Evolutionary conservation across 2,113 vertebrate genomes (phyloP).

Genomic region (Pagrus major): DNA sequence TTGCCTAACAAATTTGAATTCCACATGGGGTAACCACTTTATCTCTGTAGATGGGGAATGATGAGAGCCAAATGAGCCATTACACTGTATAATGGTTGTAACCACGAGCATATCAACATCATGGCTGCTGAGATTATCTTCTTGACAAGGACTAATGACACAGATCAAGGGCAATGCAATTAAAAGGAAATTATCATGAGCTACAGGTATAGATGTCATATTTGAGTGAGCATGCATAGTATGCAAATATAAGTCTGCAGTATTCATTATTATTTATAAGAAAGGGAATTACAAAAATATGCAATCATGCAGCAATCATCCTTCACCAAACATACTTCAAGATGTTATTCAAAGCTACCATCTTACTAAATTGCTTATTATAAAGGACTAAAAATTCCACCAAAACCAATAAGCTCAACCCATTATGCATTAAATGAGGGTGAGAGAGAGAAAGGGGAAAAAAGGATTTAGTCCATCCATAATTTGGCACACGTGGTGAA

Average conservation of each 20-base stretch:
- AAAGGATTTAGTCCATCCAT: constrained; percentile 6
- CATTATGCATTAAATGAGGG: constrained; percentile 45
- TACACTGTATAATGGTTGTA: constrained; percentile 32
- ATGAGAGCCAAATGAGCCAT: constrained; percentile 52
- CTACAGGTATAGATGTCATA: constrained; percentile 13
- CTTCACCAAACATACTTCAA: not conserved
- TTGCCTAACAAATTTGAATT: constrained; percentile 22
- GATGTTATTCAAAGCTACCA: constrained; percentile 33
- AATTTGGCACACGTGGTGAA: constrained; percentile 27
- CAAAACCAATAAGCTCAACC: constrained; percentile 14
- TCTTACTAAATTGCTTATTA: constrained; percentile 28
- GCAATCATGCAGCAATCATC: not conserved
- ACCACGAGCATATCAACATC: constrained; percentile 35
- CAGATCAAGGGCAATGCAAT: constrained; percentile 64
- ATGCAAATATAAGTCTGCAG: constrained; percentile 5
- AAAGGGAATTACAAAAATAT: no score
- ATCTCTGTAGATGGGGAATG: constrained; percentile 44
- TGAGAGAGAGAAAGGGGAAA: not conserved
- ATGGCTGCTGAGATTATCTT: constrained; percentile 30
- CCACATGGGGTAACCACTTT: constrained; percentile 10
- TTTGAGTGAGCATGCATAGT: constrained; percentile 11
- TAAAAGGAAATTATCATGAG: constrained; percentile 39
- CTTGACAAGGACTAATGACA: constrained; percentile 51
- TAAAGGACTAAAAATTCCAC: constrained; percentile 15
- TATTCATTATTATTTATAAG: not conserved